Conservation (phyloP, 2,113 vertebrate genomes). For the Corythornis madagascariensis region DNA sequence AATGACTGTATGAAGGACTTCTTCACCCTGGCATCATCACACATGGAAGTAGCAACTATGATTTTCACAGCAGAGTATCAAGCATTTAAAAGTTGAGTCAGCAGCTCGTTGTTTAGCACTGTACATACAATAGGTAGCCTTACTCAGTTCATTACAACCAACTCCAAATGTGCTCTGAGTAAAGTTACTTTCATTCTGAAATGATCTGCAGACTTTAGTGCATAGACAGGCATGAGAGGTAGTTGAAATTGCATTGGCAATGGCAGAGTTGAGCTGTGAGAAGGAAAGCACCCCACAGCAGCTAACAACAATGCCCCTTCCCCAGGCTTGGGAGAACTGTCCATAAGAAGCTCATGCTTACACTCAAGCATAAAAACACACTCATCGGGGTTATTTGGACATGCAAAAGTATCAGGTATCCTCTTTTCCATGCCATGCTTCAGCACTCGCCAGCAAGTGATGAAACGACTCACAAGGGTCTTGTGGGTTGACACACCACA, state of each 20-base stretch:
- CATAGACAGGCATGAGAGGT: neutral
- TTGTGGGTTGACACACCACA: rapidly evolving
- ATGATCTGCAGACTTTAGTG: neutral
- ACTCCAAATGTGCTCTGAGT: neutral
- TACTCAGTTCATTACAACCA: neutral
- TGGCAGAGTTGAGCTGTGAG: neutral
- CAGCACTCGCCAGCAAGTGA: neutral
- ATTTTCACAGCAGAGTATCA: neutral
- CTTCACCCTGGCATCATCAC: neutral
- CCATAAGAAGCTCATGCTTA: neutral
- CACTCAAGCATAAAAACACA: neutral
- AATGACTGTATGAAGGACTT: neutral
- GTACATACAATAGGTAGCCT: neutral
- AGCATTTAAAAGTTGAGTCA: neutral
- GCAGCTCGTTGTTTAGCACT: neutral
- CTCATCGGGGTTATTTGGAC: neutral
- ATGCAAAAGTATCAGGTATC: neutral
- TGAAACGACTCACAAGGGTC: neutral
- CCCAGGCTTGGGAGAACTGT: neutral
- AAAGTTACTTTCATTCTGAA: neutral
- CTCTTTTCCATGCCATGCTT: neutral
- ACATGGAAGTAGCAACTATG: neutral
- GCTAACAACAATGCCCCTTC: neutral
- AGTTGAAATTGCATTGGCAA: neutral
- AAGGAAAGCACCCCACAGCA: neutral